Base-by-base conservation (phyloP, 37 sponge, comb jelly and placozoan genomes). In the Chondrilla cf. caribensis region DNA sequence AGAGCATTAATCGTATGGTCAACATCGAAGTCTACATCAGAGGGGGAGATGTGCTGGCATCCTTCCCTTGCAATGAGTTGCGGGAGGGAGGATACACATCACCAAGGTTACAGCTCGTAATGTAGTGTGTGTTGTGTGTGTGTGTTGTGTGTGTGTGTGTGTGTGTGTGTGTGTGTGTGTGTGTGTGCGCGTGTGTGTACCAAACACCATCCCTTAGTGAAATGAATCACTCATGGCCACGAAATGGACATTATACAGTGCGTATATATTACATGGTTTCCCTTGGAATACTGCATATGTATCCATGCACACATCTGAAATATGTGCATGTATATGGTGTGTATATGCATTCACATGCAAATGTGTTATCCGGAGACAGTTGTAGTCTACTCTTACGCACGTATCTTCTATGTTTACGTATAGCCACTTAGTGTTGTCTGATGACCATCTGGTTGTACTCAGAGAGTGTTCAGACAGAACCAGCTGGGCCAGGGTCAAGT, bases 11-110 rank as follows among this genome's bases (percentile, higher is more conserved):
- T 17, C 70, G 86, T 42, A 81, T 91, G 81, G 91, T 97, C 25
- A 94, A 94, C 84, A 87, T 97, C 68, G 84, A 86, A 31, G 38
- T 87, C 54, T 94, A 72, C 85, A 82, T 87, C n/a, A 87, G 76
- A 28, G 79, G 88, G 35, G 81, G 87, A 11, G 97, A 94, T 9
- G 89, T 91, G 4, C 21, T 87, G 21, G 84, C 92, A 70, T 84
- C 89, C 17, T 88, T 84, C 72, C 83, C 86, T 4, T 87, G 87
- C 42, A 79, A 70, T 33, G 97, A 96, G 72, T 60, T 86, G 2
- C 58, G 73, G 22, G 47, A 59, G 77, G 70, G 77, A 44, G 85
- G 96, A 83, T 73, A 43, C 44, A 73, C 76, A 22, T 39, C 76
- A 3, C 76, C 76, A n/a, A 73, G 76, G 76, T 73, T 2, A 37